Evolutionary conservation across 1,140 invertebrate genomes (phyloP), one percentile per base, ranked within the genome.

Genomic region (Bombus confusus): DNA sequence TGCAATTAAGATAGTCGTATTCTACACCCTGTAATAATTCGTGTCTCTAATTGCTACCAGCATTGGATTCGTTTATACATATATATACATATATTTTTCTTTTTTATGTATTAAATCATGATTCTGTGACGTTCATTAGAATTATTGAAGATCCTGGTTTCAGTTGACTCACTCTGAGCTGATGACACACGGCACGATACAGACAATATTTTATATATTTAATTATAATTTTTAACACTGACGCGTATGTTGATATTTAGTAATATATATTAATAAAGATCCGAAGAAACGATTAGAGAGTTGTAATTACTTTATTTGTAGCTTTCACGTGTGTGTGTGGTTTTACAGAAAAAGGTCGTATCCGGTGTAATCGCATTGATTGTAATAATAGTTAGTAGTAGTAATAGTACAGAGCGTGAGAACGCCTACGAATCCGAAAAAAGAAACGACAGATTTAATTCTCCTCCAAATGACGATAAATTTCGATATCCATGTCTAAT

Each of bases 271-370:
- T 62, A 88, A 47, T 64, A 80, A 87, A 76, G 87, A 90, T 83
- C 83, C 64, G 57, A 76, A 90, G 80, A 80, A 83, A 90, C 39
- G 39, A 68, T 47, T 80, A 90, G 92, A 94, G 91, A 94, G 91
- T 94, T 93, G 85, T 94, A 94, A 86, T 94, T 89, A 94, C 90
- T 94, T 94, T 94, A 94, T 94, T 95, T 94, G 91, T 91, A 94
- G 91, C 91, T 92, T 95, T 92, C 92, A 93, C 91, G 91, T 94
- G 92, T 80, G 43, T 80, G 64, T 94, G 92, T 94, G 91, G 88
- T 92, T 94, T 94, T 95, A 95, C 93, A 94, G 93, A 93, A 93
- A 94, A 94, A 93, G 91, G 78, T 94, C 91, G 88, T 93, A 93
- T 92, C 92, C 92, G 84, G 89, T 94, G 89, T 94, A 94, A 87